A percentile compares a stretch with the other conserved stretches of the same genome.
These are phyloP conservation scores for Rostratula benghalensis DNA, from an alignment of 2,113 vertebrate species.

Conservation along the genomic window DNA sequence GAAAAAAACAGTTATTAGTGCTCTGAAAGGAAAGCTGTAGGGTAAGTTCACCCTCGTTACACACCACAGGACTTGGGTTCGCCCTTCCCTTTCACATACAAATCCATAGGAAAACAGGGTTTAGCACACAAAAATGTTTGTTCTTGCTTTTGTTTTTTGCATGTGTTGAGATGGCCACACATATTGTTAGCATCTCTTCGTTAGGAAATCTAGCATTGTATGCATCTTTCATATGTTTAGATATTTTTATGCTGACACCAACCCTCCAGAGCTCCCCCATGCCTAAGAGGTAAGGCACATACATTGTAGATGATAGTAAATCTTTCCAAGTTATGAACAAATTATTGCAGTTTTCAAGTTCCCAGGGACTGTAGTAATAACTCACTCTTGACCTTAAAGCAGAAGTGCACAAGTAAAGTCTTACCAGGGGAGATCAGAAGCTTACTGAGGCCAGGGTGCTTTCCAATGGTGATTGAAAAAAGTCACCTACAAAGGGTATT, in stretches of 20 bases:
- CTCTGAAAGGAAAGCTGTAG: not conserved
- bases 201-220: not conserved
- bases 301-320: not conserved
- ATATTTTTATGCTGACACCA: not conserved
- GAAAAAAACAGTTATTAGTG: not conserved
- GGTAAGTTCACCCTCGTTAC: not conserved
- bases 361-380: not conserved
- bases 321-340: not conserved
- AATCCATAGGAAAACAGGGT: not conserved
- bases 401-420: not conserved
- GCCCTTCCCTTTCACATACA: not conserved
- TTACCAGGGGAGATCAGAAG: not conserved
- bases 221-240: not conserved
- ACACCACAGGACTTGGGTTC: not conserved
- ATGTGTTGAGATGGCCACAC: not conserved
- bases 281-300: not conserved
- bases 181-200: not conserved
- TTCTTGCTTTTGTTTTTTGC: not conserved
- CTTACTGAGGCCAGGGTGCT: not conserved
- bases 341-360: not conserved
- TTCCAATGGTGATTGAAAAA: not conserved
- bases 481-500: not conserved
- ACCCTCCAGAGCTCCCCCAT: not conserved
- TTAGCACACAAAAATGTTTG: not conserved
- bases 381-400: not conserved